Conservation (phyloP, 2,888 invertebrate genomes). For the Drosophila recens region DNA sequence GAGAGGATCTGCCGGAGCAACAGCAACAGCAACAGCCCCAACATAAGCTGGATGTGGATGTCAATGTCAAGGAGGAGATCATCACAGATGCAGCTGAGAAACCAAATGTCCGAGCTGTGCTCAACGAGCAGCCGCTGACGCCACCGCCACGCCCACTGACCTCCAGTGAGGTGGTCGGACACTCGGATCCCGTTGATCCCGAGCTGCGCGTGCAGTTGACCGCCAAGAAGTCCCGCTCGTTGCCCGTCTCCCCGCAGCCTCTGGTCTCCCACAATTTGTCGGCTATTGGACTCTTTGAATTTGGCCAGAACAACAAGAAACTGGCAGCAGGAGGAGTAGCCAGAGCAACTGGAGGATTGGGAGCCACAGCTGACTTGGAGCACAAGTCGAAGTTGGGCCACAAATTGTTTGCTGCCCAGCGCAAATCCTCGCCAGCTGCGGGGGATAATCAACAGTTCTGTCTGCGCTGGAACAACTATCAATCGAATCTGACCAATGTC, state of each 20-base stretch:
- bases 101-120: slow-evolving; percentile 23
- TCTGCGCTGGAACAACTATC: slow-evolving; percentile 97
- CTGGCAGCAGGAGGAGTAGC: neutral
- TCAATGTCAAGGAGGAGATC: slow-evolving; percentile 21
- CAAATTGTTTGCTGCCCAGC: slow-evolving; percentile 21
- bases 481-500: slow-evolving; percentile 92
- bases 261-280: slow-evolving; percentile 63
- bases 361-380: slow-evolving; percentile 8
- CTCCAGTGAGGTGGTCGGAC: slow-evolving; percentile 82
- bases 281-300: slow-evolving; percentile 71
- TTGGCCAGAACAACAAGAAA: slow-evolving; percentile 45
- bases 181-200: slow-evolving; percentile 68
- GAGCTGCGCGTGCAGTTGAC: slow-evolving; percentile 70
- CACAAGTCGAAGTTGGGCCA: slow-evolving; percentile 40
- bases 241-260: slow-evolving; percentile 82
- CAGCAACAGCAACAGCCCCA: neutral
- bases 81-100: slow-evolving; percentile 26
- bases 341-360: neutral
- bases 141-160: slow-evolving; percentile 83
- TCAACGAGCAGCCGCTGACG: slow-evolving; percentile 60
- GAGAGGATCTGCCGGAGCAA: neutral
- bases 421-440: slow-evolving; percentile 24
- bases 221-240: slow-evolving; percentile 81
- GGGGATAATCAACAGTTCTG: slow-evolving; percentile 91
- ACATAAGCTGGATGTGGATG: neutral